Evolutionary conservation across 2,797 vertebrate species (phyloP).

Genomic region (Orientallactaga sibirica): DNA sequence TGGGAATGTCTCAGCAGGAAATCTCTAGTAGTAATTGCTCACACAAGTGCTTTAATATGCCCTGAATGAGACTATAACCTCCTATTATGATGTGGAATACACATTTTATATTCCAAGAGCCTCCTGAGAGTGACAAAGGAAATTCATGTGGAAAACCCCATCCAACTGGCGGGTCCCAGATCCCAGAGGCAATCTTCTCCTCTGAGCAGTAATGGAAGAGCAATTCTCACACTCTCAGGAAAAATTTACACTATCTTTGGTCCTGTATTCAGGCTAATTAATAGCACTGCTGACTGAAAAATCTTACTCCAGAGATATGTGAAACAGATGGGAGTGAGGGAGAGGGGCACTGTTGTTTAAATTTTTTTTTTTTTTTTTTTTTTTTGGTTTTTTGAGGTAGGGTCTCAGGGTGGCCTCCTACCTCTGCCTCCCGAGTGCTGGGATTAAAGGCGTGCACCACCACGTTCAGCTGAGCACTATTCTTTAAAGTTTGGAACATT

Average conservation of each 20-base stretch:
- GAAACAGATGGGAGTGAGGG: neutral
- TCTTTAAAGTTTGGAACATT: neutral
- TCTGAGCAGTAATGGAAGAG: neutral
- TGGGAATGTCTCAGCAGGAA: slow-evolving; percentile 73
- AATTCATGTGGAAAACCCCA: slow-evolving; percentile 56
- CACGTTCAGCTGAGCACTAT: neutral
- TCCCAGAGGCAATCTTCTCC: neutral
- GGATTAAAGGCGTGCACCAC: too few relatives aligned
- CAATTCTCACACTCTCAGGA: slow-evolving; percentile 22
- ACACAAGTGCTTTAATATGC: slow-evolving; percentile 58
- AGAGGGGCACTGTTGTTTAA: neutral
- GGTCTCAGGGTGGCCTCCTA: too few relatives aligned
- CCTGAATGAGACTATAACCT: slow-evolving; percentile 60
- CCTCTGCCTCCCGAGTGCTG: too few relatives aligned
- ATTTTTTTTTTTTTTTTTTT: neutral
- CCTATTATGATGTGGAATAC: slow-evolving; percentile 58
- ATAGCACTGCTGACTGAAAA: neutral
- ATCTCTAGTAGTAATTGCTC: slow-evolving; percentile 65
- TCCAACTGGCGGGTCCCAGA: slow-evolving; percentile 11
- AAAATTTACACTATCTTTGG: slow-evolving; percentile 41
- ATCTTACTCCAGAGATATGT: neutral
- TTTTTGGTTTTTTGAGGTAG: too few relatives aligned
- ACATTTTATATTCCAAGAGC: slow-evolving; percentile 44
- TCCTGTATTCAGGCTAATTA: slow-evolving; percentile 37
- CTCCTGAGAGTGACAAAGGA: slow-evolving; percentile 68